Percentiles rank a stretch among this genome's conserved stretches.
These are phyloP conservation scores for Styela plicata DNA, from an alignment of 23 tunicate genomes.

Conservation along the genomic window DNA sequence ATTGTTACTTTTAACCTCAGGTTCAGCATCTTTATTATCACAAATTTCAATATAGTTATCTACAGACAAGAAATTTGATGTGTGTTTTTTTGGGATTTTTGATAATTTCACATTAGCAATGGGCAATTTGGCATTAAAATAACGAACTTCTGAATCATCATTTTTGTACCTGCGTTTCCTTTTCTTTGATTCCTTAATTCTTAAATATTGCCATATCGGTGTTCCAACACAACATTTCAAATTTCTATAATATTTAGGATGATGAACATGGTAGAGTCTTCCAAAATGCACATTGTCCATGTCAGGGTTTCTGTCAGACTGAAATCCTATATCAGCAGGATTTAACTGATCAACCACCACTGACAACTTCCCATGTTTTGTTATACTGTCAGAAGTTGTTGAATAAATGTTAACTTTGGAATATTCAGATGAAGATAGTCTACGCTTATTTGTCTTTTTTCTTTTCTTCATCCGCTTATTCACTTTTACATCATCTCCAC, in stretches of 20 bases:
- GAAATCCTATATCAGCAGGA: not conserved
- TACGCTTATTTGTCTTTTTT: not conserved
- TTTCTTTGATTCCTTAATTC: slow-evolving; percentile 11
- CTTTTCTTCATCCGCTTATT: not conserved
- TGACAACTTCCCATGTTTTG: not conserved
- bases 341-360: slow-evolving; percentile 6
- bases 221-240: slow-evolving; percentile 21
- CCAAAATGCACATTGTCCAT: slow-evolving; percentile 73
- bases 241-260: slow-evolving; percentile 47
- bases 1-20: not conserved
- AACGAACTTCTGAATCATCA: not conserved
- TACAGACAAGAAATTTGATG: too few species aligned
- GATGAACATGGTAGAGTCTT: slow-evolving; percentile 61
- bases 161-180: slow-evolving; percentile 1
- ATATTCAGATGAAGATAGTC: not conserved
- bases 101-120: not conserved
- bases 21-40: not conserved
- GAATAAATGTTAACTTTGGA: not conserved
- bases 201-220: slow-evolving; percentile 9
- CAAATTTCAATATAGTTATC: not conserved
- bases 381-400: not conserved
- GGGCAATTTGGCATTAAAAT: slow-evolving; percentile 4
- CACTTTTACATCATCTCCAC: not conserved
- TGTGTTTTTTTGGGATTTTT: not conserved
- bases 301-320: slow-evolving; percentile 47